Percentiles rank a stretch among this genome's conserved stretches.
phyloP scores from a whole-genome alignment of 2,113 vertebrate species.

The Esox niger region DNA sequence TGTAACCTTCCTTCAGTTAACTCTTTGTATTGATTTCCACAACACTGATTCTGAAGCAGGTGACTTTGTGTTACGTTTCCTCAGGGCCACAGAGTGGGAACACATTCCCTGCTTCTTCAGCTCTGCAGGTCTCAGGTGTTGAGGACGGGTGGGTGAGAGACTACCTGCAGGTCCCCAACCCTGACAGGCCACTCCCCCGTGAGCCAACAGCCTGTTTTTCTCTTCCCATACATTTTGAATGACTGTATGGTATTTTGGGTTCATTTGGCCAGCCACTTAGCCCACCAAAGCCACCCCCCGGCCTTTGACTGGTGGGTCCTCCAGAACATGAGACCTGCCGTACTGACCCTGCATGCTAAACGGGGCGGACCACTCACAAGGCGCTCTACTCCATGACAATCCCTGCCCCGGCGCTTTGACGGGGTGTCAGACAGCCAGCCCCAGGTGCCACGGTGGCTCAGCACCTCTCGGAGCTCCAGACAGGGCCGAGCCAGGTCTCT shows the following conservation, averaged over 20 bases:
- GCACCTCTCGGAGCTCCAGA: conserved; percentile 50
- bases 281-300: conserved; percentile 7
- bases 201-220: conserved; percentile 20
- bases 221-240: conserved; percentile 24
- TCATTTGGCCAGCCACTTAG: conserved; percentile 27
- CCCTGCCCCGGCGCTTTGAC: conserved; percentile 51
- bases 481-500: conserved; percentile 57
- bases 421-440: conserved; percentile 52
- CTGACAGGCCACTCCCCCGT: conserved; percentile 18
- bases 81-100: conserved; percentile 19
- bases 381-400: conserved; percentile 53
- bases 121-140: conserved; percentile 23
- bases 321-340: conserved; percentile 33
- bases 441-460: conserved; percentile 47
- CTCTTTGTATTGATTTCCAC: conserved; percentile 48
- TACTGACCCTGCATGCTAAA: conserved; percentile 52
- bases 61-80: conserved; percentile 38
- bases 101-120: conserved; percentile 40
- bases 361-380: conserved; percentile 36
- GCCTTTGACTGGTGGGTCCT: conserved; percentile 38
- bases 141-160: conserved; percentile 14
- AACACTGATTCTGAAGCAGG: conserved; percentile 41
- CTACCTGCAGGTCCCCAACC: conserved; percentile 36
- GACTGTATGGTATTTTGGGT: conserved; percentile 35
- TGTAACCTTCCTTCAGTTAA: not conserved